Base-by-base conservation (phyloP, 2,888 invertebrate genomes). In the Amitus sp. region DNA sequence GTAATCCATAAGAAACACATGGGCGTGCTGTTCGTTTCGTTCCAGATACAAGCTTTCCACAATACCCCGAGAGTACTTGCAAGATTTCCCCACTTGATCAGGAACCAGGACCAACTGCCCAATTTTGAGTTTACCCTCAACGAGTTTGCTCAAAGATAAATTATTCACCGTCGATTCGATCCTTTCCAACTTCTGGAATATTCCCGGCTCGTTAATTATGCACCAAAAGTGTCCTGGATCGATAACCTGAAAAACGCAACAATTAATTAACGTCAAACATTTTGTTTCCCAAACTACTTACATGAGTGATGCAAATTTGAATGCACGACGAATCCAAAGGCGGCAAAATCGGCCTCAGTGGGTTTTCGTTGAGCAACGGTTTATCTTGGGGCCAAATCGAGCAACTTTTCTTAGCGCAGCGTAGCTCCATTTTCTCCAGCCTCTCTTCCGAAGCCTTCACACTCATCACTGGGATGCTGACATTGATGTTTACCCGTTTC, bases 1-100 rank as follows among this genome's bases (percentile, higher is more conserved):
- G 79, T 87, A 91, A 83, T 96, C 96, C 47, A 95, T 87, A 77
- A 90, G 94, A 48, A 87, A 84, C 2, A 95, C 87, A 87, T 90
- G 78, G 0, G 70, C 75, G 1, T 71, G 13, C 7, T 61, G 47
- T 9, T 73, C 77, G 2, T 69, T 69, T 9, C 73, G 70, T 0
- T 47, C 5, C n/a, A 47, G 30, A 4, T 53, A 57, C 15, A 50
- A 65, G 19, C 65, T 66, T 47, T 74, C 67, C 0, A 81, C 65
- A 1, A 73, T 12, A 2, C 70, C 78, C 19, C 80, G 67, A 19
- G 69, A 72, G 65, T 78, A 83, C 9, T 70, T 68, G n/a, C 6
- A 54, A n/a, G 15, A 46, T 40, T 0, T 34, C 52, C 33, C 20
- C 9, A 42, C 51, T 9, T 9, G 71, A 6, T 69, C 69, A 0